phyloP scores from a whole-genome alignment of 2,888 invertebrate species.

The Ecliptopera silaceata region DNA sequence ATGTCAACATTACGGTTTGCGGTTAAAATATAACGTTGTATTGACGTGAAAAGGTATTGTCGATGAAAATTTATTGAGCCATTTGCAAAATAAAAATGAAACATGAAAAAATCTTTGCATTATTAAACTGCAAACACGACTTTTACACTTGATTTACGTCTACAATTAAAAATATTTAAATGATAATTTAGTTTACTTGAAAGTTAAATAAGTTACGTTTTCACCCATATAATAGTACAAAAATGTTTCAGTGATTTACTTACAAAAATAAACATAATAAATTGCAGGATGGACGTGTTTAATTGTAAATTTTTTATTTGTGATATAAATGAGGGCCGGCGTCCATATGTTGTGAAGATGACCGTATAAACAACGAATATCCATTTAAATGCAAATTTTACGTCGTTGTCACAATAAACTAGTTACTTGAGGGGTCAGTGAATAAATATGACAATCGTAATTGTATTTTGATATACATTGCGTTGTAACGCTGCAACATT shows the following conservation, averaged over 20 bases:
- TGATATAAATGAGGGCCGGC: conserved; percentile 46
- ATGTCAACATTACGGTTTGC: conserved; percentile 28
- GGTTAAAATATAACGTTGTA: conserved; percentile 34
- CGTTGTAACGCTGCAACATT: too few relatives aligned
- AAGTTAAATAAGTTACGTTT: too few relatives aligned
- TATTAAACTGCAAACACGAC: too few relatives aligned
- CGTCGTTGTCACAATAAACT: conserved; percentile 64
- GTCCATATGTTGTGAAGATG: conserved; percentile 56
- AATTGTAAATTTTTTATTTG: conserved; percentile 45
- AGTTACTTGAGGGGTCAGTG: too few relatives aligned
- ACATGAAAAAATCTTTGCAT: too few relatives aligned
- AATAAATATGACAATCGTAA: too few relatives aligned
- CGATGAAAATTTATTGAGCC: conserved; percentile 5
- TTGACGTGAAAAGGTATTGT: conserved; percentile 26
- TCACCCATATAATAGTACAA: not conserved
- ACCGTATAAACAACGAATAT: conserved; percentile 61
- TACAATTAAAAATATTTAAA: too few relatives aligned
- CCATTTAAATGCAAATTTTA: conserved; percentile 79
- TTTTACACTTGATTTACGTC: too few relatives aligned
- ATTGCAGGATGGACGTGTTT: conserved; percentile 40
- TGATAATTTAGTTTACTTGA: too few relatives aligned
- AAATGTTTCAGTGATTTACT: conserved; percentile 16
- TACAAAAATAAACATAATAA: conserved; percentile 34
- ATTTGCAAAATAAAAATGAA: not conserved
- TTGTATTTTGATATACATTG: too few relatives aligned